Base-by-base conservation (phyloP, 2,888 invertebrate species). In the Stegana nigrithorax region DNA sequence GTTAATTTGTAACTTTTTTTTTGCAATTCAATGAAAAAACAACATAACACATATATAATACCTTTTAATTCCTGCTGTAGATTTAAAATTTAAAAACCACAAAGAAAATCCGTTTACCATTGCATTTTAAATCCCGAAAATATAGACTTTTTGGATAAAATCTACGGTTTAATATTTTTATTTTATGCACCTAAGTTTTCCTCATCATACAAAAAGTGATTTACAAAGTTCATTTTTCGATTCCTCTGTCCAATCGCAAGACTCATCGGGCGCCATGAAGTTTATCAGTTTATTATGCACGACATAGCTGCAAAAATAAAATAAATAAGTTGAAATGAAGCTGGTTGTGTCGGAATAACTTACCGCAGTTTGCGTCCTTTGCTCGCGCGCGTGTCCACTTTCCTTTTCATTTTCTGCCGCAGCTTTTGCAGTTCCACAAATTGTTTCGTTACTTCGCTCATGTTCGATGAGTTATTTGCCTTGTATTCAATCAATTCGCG, bases 401-500 rank as follows among this genome's bases (percentile, higher is more conserved):
- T 95, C 70, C 93, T 90, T 84, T 97, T 98, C 90, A 95, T 93
- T 86, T 95, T 96, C 80, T 91, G 94, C 39, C 97, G 87, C 86
- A 97, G 88, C 84, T 93, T 96, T 83, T 98, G 97, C 64, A 98
- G 87, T 65, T 96, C 93, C 67, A 96, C 90, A 93, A 95, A 97
- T 78, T 97, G 96, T 69, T 93, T 90, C 81, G 94, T 93, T 45
- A 97, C 88, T 73, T 94, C 93, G 7, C 93, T 89, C 0, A 96
- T 94, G 86, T 95, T 96, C 0, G 91, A 91, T 8, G 93, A 89
- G 75, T 92, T 91, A 2, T 92, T 90, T 0, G 95, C 92, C 85
- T 97, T 97, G 69, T 92, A 91, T 83, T 98, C 96, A 67, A 98
- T 97, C 39, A 98, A 87, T 83, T 98, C 97, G 67, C 95, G 88